A percentile compares a stretch with the other conserved stretches of the same genome.
These are phyloP conservation scores for Arvicanthis niloticus DNA, from an alignment of 2,113 vertebrate species.

Conservation along the genomic window DNA sequence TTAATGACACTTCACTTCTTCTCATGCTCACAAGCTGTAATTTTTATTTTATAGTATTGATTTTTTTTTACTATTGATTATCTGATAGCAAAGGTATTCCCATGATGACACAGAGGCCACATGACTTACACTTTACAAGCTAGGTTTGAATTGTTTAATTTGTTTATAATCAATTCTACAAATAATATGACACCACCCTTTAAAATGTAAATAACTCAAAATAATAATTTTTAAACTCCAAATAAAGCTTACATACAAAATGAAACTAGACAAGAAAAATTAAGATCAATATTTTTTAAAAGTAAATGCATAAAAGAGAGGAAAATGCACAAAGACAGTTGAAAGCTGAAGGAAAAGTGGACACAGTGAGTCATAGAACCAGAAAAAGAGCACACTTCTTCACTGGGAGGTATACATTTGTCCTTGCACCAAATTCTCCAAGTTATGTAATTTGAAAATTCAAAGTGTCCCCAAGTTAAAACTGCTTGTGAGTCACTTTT, in stretches of 20 bases:
- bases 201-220: slow-evolving; percentile 20
- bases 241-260: slow-evolving; percentile 21
- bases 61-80: neutral
- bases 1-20: neutral
- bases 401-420: neutral
- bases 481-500: slow-evolving; percentile 3
- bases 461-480: neutral
- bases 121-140: neutral
- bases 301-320: neutral
- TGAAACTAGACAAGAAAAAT: slow-evolving; percentile 1
- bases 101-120: neutral
- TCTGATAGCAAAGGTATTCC: neutral
- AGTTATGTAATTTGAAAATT: neutral
- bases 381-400: slow-evolving; percentile 37
- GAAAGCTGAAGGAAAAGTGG: neutral
- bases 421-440: slow-evolving; percentile 21
- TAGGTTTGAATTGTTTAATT: slow-evolving; percentile 8
- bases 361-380: neutral
- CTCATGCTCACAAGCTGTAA: neutral
- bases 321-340: neutral
- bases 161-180: slow-evolving; percentile 12
- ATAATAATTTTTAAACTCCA: neutral
- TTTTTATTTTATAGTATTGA: neutral
- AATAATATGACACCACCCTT: neutral
- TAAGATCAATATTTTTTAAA: neutral